These are phyloP conservation scores for Pollenia griseotomentosa DNA, from an alignment of 2,888 invertebrate species.

Conservation along the genomic window DNA sequence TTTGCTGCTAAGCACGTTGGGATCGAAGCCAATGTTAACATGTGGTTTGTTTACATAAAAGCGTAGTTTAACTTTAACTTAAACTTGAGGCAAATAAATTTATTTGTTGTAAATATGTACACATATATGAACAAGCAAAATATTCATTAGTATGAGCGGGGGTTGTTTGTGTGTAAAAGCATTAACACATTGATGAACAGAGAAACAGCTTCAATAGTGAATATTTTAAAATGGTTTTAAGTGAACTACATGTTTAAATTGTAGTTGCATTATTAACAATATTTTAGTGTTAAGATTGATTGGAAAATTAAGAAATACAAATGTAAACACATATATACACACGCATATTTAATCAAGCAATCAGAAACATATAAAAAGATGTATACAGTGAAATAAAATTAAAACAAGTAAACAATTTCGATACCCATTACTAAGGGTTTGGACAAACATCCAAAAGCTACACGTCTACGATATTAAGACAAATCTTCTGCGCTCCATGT, in stretches of 20 bases:
- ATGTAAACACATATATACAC: background rate
- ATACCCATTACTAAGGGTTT: too few species aligned
- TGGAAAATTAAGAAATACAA: constrained; percentile 30
- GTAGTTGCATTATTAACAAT: constrained; percentile 40
- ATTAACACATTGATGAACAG: background rate
- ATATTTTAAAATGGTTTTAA: background rate
- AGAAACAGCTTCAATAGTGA: background rate
- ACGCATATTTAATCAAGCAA: background rate
- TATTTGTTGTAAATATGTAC: background rate
- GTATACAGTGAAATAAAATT: too few species aligned
- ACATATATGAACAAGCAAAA: background rate
- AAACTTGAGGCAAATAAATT: constrained; percentile 19
- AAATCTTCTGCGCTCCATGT: too few species aligned
- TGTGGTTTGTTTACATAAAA: constrained; percentile 70
- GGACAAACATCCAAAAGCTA: too few species aligned
- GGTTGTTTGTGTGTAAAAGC: background rate
- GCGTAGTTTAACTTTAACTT: constrained; percentile 52
- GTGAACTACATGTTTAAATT: background rate
- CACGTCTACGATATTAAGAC: too few species aligned
- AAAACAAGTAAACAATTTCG: too few species aligned
- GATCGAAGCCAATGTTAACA: constrained; percentile 60
- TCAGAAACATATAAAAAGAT: background rate
- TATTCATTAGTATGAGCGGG: background rate
- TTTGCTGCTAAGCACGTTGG: constrained; percentile 21
- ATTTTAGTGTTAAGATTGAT: constrained; percentile 48